Percentiles rank a stretch among this genome's conserved stretches.
Conservation (phyloP, 2,888 invertebrate species). For the Acanthococcus lagerstroemiae region DNA sequence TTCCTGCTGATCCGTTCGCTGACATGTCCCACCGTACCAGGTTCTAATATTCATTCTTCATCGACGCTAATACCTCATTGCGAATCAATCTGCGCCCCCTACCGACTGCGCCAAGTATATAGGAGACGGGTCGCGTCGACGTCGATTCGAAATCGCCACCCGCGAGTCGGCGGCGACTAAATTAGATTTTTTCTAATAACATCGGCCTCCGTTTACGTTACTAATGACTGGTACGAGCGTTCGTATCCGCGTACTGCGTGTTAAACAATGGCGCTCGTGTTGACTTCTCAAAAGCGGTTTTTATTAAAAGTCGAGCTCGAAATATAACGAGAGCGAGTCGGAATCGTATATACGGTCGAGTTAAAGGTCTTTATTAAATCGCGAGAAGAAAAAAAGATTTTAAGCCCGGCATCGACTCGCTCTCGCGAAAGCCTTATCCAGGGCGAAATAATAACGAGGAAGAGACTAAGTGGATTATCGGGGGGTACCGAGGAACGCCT, state of each 20-base stretch:
- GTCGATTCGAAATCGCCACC: too few species aligned
- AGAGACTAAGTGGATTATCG: slow-evolving; percentile 29
- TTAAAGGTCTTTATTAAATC: neutral
- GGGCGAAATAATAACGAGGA: slow-evolving; percentile 26
- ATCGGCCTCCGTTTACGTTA: neutral
- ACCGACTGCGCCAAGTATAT: too few species aligned
- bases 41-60: too few species aligned
- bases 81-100: too few species aligned
- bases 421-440: neutral
- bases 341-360: neutral
- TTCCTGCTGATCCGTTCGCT: too few species aligned
- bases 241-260: neutral
- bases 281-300: neutral
- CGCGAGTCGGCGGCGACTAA: too few species aligned
- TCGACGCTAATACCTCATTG: too few species aligned
- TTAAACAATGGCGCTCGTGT: neutral
- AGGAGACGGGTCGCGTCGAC: too few species aligned
- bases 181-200: neutral
- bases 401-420: neutral
- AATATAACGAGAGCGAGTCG: neutral
- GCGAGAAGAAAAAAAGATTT: neutral
- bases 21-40: too few species aligned
- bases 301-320: neutral
- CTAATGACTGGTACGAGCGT: neutral
- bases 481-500: slow-evolving; percentile 12